phyloP scores from a whole-genome alignment of 2,113 vertebrate genomes.

The Gambusia holbrooki region DNA sequence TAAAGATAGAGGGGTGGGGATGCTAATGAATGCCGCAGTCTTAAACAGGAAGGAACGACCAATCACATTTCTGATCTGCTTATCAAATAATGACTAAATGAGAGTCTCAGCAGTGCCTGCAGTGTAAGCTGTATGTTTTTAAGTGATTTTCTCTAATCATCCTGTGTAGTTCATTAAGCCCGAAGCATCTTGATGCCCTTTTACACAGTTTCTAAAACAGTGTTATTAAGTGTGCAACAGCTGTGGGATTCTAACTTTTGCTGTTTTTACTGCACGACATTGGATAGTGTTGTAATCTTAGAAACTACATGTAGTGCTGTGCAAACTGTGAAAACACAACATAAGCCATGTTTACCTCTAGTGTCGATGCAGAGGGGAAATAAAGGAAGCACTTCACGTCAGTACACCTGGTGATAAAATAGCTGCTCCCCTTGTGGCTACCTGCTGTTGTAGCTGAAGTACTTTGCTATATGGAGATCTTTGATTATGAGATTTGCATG shows the following conservation, averaged over 20 bases:
- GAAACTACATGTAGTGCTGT: background rate
- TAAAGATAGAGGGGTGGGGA: slow-evolving; percentile 23
- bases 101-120: slow-evolving; percentile 40
- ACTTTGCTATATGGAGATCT: slow-evolving; percentile 12
- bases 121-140: slow-evolving; percentile 38
- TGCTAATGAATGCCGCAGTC: slow-evolving; percentile 46
- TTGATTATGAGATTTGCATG: slow-evolving; percentile 40
- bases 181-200: slow-evolving; percentile 25
- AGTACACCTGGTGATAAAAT: slow-evolving; percentile 21
- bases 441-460: slow-evolving; percentile 1
- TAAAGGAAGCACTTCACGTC: background rate
- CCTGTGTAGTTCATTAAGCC: slow-evolving; percentile 56
- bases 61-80: slow-evolving; percentile 60
- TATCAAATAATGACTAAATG: slow-evolving; percentile 67
- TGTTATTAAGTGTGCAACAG: slow-evolving; percentile 31
- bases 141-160: slow-evolving; percentile 45
- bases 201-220: slow-evolving; percentile 29
- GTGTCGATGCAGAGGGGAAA: slow-evolving; percentile 23
- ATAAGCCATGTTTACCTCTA: background rate
- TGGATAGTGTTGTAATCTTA: slow-evolving; percentile 11
- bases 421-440: slow-evolving; percentile 3
- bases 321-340: slow-evolving; percentile 2
- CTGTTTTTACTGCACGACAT: slow-evolving; percentile 37
- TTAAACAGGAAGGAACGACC: slow-evolving; percentile 49
- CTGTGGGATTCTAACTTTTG: slow-evolving; percentile 25